These are phyloP conservation scores for Drosophila elegans DNA, from an alignment of 1,140 invertebrate genomes.

Conservation along the genomic window DNA sequence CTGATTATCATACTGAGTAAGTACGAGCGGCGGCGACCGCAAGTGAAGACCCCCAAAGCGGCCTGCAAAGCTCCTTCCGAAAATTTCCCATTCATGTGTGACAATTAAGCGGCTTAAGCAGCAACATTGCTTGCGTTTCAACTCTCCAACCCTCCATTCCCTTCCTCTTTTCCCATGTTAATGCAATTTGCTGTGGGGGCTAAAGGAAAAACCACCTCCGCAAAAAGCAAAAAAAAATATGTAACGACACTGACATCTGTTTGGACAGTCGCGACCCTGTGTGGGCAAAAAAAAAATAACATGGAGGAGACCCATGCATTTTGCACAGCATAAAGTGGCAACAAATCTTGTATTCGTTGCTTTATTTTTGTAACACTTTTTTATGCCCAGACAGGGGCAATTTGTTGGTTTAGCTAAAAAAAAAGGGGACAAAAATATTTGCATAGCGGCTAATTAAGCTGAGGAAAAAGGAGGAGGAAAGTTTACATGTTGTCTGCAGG, in stretches of 20 bases:
- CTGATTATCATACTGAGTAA: constrained; percentile 88
- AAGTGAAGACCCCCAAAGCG: neutral
- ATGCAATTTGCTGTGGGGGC: constrained; percentile 70
- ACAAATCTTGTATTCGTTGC: constrained; percentile 54
- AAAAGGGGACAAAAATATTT: constrained; percentile 42
- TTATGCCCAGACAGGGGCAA: constrained; percentile 33
- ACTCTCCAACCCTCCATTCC: neutral
- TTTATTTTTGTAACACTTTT: constrained; percentile 52
- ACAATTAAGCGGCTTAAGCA: constrained; percentile 76
- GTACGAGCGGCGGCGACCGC: constrained; percentile 54
- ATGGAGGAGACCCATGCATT: constrained; percentile 32
- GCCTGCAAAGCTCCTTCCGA: constrained; percentile 37
- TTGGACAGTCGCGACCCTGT: constrained; percentile 37
- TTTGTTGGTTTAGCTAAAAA: constrained; percentile 54
- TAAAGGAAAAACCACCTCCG: constrained; percentile 25
- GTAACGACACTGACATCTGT: constrained; percentile 42
- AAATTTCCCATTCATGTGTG: constrained; percentile 63
- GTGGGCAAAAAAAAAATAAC: constrained; percentile 11
- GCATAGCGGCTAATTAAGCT: constrained; percentile 45
- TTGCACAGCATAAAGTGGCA: constrained; percentile 45
- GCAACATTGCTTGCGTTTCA: constrained; percentile 28
- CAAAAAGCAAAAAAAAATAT: constrained; percentile 20
- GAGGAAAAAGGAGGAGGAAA: neutral
- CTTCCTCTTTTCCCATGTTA: constrained; percentile 55
- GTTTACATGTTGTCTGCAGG: constrained; percentile 7